These are phyloP conservation scores for Cetonia aurata DNA, from an alignment of 2,888 invertebrate genomes.

Conservation along the genomic window DNA sequence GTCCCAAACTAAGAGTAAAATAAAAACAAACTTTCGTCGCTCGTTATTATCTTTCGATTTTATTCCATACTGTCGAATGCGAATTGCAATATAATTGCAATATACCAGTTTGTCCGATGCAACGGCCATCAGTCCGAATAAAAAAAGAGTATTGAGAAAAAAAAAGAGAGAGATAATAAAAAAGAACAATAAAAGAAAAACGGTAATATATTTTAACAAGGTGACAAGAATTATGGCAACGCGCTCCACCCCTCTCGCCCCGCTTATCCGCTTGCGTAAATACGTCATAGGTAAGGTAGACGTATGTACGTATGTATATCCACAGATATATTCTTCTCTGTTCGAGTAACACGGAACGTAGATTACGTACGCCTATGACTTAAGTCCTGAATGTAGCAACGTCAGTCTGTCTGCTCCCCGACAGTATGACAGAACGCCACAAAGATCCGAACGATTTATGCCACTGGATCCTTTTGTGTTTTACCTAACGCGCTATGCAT, in stretches of 20 bases:
- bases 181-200: slow-evolving; percentile 39
- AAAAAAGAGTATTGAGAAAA: background rate
- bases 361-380: slow-evolving; percentile 50
- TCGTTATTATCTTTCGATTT: too few relatives aligned
- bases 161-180: slow-evolving; percentile 32
- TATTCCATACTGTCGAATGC: too few relatives aligned
- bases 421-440: slow-evolving; percentile 63
- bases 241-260: slow-evolving; percentile 24
- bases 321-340: slow-evolving; percentile 23
- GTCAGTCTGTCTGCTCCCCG: slow-evolving; percentile 49
- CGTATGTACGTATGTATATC: background rate
- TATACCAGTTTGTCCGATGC: background rate
- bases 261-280: slow-evolving; percentile 3
- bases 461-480: slow-evolving; percentile 66
- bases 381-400: slow-evolving; percentile 47
- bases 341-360: slow-evolving; percentile 31
- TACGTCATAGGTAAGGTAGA: too few relatives aligned
- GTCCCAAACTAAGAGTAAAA: too few relatives aligned
- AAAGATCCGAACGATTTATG: slow-evolving; percentile 67
- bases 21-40: too few relatives aligned
- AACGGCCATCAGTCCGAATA: slow-evolving; percentile 23
- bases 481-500: slow-evolving; percentile 67
- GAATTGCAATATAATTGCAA: too few relatives aligned
- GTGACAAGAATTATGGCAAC: slow-evolving; percentile 46
- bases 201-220: slow-evolving; percentile 45